Evolutionary conservation across 1,140 invertebrate species (phyloP).

Genomic region (Conopomorpha cramerella): DNA sequence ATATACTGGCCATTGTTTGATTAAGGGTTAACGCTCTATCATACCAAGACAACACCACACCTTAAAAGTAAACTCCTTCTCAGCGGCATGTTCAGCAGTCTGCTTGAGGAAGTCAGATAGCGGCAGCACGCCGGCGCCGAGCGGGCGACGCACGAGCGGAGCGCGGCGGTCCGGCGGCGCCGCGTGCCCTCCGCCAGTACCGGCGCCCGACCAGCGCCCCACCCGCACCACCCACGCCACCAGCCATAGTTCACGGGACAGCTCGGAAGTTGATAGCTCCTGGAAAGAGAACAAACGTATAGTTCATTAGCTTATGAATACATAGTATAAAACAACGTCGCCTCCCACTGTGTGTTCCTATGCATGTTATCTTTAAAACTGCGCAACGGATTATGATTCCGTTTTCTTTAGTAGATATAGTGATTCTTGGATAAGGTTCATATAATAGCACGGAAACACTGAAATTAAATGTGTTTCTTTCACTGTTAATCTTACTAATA

Average conservation of each 20-base stretch:
- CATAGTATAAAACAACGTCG: no score
- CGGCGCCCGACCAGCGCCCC: conserved; percentile 84
- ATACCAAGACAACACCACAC: conserved; percentile 16
- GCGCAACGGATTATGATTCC: no score
- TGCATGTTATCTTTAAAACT: no score
- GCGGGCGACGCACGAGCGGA: conserved; percentile 68
- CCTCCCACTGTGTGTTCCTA: no score
- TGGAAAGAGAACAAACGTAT: conserved; percentile 20
- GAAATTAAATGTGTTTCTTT: no score
- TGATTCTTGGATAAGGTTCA: no score
- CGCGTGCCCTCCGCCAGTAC: conserved; percentile 73
- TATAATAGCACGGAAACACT: no score
- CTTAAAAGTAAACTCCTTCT: conserved; percentile 75
- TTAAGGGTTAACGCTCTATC: background rate
- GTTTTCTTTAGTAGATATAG: no score
- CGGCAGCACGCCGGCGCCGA: conserved; percentile 81
- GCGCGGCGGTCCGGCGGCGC: conserved; percentile 61
- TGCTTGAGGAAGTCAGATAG: conserved; percentile 65
- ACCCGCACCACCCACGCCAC: conserved; percentile 88
- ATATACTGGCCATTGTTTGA: no score
- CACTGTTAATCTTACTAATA: no score
- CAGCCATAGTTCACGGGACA: conserved; percentile 81
- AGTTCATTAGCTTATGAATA: no score
- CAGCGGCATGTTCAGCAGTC: conserved; percentile 65
- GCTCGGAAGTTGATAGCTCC: conserved; percentile 78